phyloP scores from a whole-genome alignment of 92 coral and sea anemone species.

The Actinernus sp. region DNA sequence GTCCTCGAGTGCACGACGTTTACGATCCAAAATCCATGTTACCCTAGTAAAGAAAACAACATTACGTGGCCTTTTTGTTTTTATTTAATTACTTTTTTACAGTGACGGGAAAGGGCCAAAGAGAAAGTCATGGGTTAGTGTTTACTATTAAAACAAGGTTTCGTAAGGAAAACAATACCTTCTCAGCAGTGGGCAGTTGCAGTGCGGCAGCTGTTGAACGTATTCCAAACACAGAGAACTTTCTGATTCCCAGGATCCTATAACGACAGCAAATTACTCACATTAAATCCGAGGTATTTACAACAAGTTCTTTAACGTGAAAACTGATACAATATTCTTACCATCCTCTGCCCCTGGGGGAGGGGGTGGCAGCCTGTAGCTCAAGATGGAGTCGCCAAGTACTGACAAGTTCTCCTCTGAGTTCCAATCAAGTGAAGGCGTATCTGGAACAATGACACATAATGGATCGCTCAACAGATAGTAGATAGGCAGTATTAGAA shows the following conservation, averaged over 20 bases:
- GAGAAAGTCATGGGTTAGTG: background rate
- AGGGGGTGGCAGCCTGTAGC: constrained; percentile 72
- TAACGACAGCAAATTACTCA: background rate
- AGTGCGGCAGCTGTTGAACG: constrained; percentile 41
- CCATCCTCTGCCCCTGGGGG: constrained; percentile 94
- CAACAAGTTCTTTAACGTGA: background rate
- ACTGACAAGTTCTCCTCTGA: constrained; percentile 59
- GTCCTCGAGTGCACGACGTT: constrained; percentile 57
- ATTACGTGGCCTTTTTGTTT: background rate
- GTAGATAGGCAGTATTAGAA: background rate
- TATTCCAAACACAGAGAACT: constrained; percentile 74
- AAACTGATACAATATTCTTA: constrained; percentile 18
- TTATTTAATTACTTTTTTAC: too few relatives aligned
- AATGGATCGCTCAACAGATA: background rate
- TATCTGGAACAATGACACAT: constrained; percentile 30
- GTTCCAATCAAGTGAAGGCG: constrained; percentile 83
- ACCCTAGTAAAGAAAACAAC: constrained; percentile 42
- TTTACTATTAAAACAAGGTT: background rate
- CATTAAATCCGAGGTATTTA: background rate
- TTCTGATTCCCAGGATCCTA: constrained; percentile 90
- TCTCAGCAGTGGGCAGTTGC: constrained; percentile 48
- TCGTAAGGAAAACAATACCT: too few relatives aligned
- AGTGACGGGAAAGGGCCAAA: too few relatives aligned
- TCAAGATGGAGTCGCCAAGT: constrained; percentile 48
- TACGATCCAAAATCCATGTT: constrained; percentile 68